phyloP scores from a whole-genome alignment of 2,113 vertebrate species.

The Cottus gobio region DNA sequence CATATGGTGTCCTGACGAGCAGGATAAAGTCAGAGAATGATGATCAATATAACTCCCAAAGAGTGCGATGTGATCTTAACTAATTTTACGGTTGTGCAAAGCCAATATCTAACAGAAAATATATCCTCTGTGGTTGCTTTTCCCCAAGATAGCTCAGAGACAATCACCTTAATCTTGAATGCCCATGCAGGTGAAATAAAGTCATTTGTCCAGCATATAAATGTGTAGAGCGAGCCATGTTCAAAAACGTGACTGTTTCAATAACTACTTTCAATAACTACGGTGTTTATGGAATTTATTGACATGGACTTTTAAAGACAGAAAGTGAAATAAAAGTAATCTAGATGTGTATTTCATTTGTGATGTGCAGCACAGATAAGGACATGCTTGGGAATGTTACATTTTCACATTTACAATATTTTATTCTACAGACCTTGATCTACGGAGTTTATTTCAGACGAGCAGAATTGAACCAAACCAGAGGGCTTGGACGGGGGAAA shows the following conservation, averaged over 20 bases:
- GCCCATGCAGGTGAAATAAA: background rate
- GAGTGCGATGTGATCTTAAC: background rate
- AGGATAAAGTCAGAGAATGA: background rate
- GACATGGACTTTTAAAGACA: background rate
- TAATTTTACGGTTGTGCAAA: background rate
- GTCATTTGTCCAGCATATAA: background rate
- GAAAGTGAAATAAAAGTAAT: background rate
- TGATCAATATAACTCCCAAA: background rate
- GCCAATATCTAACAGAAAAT: background rate
- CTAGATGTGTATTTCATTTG: background rate
- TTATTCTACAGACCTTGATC: background rate
- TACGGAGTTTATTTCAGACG: background rate
- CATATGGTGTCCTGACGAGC: background rate
- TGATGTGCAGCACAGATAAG: background rate
- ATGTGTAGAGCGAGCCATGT: background rate
- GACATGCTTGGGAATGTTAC: background rate
- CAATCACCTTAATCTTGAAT: background rate
- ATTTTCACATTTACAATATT: background rate
- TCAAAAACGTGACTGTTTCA: background rate
- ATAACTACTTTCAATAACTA: background rate
- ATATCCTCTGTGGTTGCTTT: background rate
- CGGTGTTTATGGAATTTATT: background rate
- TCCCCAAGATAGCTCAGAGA: background rate
- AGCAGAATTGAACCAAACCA: background rate
- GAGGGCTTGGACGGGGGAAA: background rate